phyloP scores from a whole-genome alignment of 1,140 invertebrate genomes.

The Holcopasites calliopsidis region DNA sequence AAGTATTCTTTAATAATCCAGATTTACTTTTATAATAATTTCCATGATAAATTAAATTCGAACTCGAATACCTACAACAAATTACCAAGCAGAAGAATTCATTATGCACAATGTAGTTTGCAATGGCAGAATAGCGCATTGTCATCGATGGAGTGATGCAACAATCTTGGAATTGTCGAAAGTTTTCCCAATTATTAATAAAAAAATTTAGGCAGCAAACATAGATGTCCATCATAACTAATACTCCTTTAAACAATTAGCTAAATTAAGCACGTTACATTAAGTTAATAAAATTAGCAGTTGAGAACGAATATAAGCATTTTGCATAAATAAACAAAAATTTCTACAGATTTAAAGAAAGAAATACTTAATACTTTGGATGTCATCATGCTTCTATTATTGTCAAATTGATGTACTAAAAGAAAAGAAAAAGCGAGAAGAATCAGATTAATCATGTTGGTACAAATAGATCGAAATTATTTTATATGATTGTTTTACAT shows the following conservation, averaged over 20 bases:
- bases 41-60: background rate
- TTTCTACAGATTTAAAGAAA: background rate
- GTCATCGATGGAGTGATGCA: background rate
- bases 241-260: background rate
- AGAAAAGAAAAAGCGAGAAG: background rate
- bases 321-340: too few species aligned
- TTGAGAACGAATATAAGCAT: too few species aligned
- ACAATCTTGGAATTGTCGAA: background rate
- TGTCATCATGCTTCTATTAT: background rate
- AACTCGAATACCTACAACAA: background rate
- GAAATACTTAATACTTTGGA: background rate
- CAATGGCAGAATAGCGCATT: background rate
- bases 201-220: background rate
- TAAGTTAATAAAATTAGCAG: background rate
- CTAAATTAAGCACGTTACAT: background rate
- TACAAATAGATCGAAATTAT: slow-evolving; percentile 14
- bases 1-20: background rate
- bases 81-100: background rate
- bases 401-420: background rate
- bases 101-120: background rate
- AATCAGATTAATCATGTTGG: background rate
- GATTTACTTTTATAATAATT: background rate
- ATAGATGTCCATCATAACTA: background rate
- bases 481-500: slow-evolving; percentile 39
- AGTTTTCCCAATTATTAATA: background rate